These are phyloP conservation scores for Lepidonotus clava DNA, from an alignment of 2,888 invertebrate genomes.

Conservation along the genomic window DNA sequence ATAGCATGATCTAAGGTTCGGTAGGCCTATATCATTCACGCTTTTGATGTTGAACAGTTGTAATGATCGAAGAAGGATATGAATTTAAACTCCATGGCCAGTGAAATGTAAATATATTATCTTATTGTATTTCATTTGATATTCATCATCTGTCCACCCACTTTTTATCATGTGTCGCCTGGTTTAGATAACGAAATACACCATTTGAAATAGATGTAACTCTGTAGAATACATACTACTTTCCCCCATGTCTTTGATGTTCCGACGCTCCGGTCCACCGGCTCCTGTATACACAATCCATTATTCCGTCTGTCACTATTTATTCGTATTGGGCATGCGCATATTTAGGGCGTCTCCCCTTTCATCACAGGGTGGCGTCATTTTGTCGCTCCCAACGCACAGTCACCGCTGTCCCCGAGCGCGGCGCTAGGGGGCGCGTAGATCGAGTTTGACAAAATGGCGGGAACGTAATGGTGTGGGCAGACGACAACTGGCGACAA, in stretches of 20 bases:
- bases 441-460: not conserved
- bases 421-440: not conserved
- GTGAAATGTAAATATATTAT: too few relatives aligned
- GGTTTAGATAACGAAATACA: too few relatives aligned
- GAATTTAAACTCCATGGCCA: too few relatives aligned
- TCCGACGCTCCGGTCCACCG: not conserved
- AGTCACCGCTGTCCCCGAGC: not conserved
- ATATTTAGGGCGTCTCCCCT: not conserved
- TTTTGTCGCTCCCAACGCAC: not conserved
- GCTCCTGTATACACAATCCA: not conserved
- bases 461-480: not conserved
- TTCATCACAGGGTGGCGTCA: not conserved
- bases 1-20: too few relatives aligned
- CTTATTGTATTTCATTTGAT: too few relatives aligned
- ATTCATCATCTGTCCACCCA: too few relatives aligned
- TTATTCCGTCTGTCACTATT: constrained; percentile 1
- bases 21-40: too few relatives aligned
- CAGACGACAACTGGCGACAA: constrained; percentile 16
- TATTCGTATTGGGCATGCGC: not conserved
- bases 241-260: not conserved
- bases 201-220: too few relatives aligned
- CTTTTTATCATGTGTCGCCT: too few relatives aligned
- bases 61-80: too few relatives aligned
- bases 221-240: too few relatives aligned
- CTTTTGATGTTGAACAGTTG: too few relatives aligned